Conservation (phyloP, 1,140 invertebrate genomes). For the Zelostemma sp. region DNA sequence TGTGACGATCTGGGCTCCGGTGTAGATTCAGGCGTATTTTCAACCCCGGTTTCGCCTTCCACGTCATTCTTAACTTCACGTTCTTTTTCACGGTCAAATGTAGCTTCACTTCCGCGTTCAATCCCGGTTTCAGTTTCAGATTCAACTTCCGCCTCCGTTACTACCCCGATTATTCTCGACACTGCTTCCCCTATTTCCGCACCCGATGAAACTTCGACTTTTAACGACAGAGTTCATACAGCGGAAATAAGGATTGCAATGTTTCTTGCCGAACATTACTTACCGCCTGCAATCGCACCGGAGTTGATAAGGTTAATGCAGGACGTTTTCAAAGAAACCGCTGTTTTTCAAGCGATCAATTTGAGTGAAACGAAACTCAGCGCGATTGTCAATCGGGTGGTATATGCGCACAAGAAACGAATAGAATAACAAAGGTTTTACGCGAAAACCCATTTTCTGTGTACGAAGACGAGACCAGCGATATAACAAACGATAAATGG, state of each 20-base stretch:
- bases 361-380: neutral
- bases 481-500: slow-evolving; percentile 19
- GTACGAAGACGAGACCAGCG: slow-evolving; percentile 6
- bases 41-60: too few species aligned
- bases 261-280: neutral
- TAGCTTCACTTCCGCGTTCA: too few species aligned
- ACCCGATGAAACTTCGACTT: too few species aligned
- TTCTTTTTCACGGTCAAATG: too few species aligned
- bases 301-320: neutral
- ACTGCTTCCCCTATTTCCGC: too few species aligned
- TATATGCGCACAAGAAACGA: neutral
- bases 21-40: too few species aligned
- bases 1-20: too few species aligned
- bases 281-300: neutral
- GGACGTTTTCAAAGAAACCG: neutral
- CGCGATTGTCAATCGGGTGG: slow-evolving; percentile 1
- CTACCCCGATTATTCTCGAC: too few species aligned
- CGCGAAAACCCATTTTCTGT: neutral
- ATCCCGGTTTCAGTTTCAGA: too few species aligned
- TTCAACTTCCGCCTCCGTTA: too few species aligned
- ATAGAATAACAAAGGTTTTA: neutral
- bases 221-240: too few species aligned
- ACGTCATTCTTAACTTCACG: too few species aligned
- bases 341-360: neutral
- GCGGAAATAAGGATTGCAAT: neutral